Percentiles rank a stretch among this genome's conserved stretches.
Evolutionary conservation across 2,888 invertebrate species (phyloP).

Genomic region (Galerucella nymphaeae): DNA sequence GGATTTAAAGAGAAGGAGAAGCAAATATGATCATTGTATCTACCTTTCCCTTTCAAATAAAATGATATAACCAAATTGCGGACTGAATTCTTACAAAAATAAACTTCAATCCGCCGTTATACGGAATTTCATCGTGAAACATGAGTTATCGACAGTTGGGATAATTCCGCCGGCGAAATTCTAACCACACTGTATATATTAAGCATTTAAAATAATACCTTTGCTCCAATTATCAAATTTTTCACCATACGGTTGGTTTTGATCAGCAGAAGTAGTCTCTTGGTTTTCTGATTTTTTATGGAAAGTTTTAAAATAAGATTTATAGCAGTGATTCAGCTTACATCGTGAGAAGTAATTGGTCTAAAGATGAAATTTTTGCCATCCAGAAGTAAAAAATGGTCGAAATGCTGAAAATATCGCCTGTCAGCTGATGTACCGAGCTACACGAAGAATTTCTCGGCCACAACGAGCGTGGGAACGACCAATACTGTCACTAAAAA

Average conservation of each 20-base stretch:
- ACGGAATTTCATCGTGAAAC: too few relatives aligned
- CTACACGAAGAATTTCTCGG: slow-evolving; percentile 52
- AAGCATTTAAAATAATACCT: too few relatives aligned
- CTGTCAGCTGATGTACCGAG: slow-evolving; percentile 57
- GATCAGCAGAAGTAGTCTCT: background rate
- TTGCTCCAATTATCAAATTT: background rate
- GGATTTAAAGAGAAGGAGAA: too few relatives aligned
- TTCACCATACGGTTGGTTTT: background rate
- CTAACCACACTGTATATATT: too few relatives aligned
- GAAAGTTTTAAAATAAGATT: slow-evolving; percentile 22
- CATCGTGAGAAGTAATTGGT: slow-evolving; percentile 30
- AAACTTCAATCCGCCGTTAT: too few relatives aligned
- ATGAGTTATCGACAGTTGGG: too few relatives aligned
- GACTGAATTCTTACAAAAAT: too few relatives aligned
- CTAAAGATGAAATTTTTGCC: slow-evolving; percentile 31
- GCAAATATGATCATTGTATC: too few relatives aligned
- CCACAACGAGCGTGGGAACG: slow-evolving; percentile 67
- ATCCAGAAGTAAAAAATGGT: slow-evolving; percentile 36
- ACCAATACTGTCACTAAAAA: slow-evolving; percentile 68
- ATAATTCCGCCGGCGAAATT: too few relatives aligned
- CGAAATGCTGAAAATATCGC: slow-evolving; percentile 55
- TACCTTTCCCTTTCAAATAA: too few relatives aligned
- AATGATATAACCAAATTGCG: too few relatives aligned
- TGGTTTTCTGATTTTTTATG: background rate
- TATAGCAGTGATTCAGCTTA: slow-evolving; percentile 23